Base-by-base conservation (phyloP, 2,113 vertebrate genomes). In the Natator depressus region DNA sequence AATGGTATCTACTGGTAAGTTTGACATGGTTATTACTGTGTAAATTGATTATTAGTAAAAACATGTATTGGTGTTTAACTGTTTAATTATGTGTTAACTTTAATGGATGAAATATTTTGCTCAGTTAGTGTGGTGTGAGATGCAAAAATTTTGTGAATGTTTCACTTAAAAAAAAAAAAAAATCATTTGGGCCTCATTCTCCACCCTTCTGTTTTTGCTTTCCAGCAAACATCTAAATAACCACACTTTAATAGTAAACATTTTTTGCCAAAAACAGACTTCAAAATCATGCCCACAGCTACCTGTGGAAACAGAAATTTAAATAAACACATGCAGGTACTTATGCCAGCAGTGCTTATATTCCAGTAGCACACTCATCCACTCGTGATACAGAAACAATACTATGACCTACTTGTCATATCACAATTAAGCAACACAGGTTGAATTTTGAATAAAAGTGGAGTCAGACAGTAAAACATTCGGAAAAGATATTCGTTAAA, bases 81-180 rank as follows among this genome's bases (percentile, higher is more conserved):
- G 19, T 22, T 72, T 72, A 20, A 38, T 72, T 72, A 38, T 29
- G 31, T 92, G 84, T 88, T 55, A 91, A 69, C 75, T 50, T 95
- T 93, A 96, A 91, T 24, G 0, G 65, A 12, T 97, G 91, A 96
- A 94, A 96, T 90, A 62, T 94, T 95, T 96, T 88, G 85, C 50
- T 88, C 54, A 94, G 27, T 96, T 93, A 75, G 69, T 85, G 79
- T 47, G 92, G 75, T 90, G 50, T 47, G 88, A 93, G 80, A 46
- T 42, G 46, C 42, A 47, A 78, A 78, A 25, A 85, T 65, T 84
- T 88, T 84, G 42, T 76, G 89, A 88, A 54, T 46, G 84, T 92
- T 95, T 91, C 76, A 86, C 93, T 92, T 79, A 93, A 59, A 89
- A 54, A 53, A 54, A 19, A 49, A 51, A 53, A 7, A 42, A 22